Percentiles rank a stretch among this genome's conserved stretches.
Conservation (phyloP, 1,140 invertebrate genomes). For the Diorhabda carinulata region DNA sequence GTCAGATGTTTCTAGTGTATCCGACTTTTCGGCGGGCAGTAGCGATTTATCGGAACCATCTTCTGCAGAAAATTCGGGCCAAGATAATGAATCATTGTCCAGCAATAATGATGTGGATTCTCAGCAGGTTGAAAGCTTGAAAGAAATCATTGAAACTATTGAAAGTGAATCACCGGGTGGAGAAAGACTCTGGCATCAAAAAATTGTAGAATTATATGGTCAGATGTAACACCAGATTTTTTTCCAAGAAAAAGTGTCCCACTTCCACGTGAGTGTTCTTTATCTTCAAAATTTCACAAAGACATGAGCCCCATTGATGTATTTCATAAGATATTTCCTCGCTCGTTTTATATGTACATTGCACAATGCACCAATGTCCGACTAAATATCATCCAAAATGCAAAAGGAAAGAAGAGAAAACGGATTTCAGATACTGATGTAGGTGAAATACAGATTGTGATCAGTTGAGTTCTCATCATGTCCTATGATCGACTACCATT, state of each 20-base stretch:
- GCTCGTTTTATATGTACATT: conserved; percentile 13
- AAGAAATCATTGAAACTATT: background rate
- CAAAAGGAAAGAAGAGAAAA: background rate
- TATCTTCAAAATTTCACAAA: background rate
- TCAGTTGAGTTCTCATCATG: conserved; percentile 15
- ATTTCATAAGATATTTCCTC: conserved; percentile 17
- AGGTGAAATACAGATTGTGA: conserved; percentile 11
- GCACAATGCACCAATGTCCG: conserved; percentile 10
- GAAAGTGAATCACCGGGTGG: conserved; percentile 4
- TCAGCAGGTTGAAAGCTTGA: conserved; percentile 3
- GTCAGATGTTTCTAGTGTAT: conserved; percentile 2
- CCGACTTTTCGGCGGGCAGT: conserved; percentile 3
- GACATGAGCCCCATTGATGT: conserved; percentile 16
- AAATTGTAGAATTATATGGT: conserved; percentile 4
- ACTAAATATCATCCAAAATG: background rate
- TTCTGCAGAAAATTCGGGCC: conserved; percentile 3
- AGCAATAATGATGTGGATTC: conserved; percentile 5
- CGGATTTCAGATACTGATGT: background rate
- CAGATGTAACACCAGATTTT: conserved; percentile 5
- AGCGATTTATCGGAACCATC: conserved; percentile 1
- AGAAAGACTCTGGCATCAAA: conserved; percentile 5
- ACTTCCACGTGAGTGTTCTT: background rate
- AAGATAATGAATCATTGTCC: conserved; percentile 5
- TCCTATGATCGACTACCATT: conserved; percentile 10
- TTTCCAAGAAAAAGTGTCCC: conserved; percentile 5